Evolutionary conservation across 2,888 invertebrate genomes (phyloP).

Genomic region (Stramonita haemastoma): DNA sequence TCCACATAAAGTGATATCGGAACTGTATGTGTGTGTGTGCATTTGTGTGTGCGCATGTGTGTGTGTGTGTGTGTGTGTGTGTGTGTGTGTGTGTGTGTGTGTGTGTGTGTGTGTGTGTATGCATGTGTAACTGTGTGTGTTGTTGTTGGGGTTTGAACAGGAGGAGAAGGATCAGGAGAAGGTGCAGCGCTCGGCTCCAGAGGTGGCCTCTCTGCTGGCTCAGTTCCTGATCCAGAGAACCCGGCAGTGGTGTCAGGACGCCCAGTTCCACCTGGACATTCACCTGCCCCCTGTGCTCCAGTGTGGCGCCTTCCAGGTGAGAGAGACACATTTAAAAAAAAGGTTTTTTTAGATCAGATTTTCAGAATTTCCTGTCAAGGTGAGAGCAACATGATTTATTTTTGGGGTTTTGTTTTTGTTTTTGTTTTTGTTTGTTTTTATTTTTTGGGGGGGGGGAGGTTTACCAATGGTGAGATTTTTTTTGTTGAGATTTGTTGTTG

Average conservation of each 20-base stretch:
- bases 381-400: background rate
- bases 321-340: background rate
- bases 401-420: too few species aligned
- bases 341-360: background rate
- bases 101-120: background rate
- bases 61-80: background rate
- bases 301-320: conserved; percentile 34
- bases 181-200: conserved; percentile 15
- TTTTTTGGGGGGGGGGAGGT: too few species aligned
- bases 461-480: too few species aligned
- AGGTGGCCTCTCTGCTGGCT: background rate
- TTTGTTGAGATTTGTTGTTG: too few species aligned
- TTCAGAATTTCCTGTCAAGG: too few species aligned
- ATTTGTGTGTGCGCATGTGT: background rate
- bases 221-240: conserved; percentile 16
- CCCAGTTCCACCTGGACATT: background rate
- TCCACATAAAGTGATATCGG: too few species aligned
- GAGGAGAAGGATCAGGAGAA: conserved; percentile 32
- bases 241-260: conserved; percentile 7
- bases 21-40: conserved; percentile 5
- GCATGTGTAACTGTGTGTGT: too few species aligned
- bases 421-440: too few species aligned
- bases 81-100: too few species aligned
- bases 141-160: background rate
- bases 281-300: conserved; percentile 32